Percentiles rank a stretch among this genome's conserved stretches.
Evolutionary conservation across 2,113 vertebrate species (phyloP).

Genomic region (Orcinus orca): DNA sequence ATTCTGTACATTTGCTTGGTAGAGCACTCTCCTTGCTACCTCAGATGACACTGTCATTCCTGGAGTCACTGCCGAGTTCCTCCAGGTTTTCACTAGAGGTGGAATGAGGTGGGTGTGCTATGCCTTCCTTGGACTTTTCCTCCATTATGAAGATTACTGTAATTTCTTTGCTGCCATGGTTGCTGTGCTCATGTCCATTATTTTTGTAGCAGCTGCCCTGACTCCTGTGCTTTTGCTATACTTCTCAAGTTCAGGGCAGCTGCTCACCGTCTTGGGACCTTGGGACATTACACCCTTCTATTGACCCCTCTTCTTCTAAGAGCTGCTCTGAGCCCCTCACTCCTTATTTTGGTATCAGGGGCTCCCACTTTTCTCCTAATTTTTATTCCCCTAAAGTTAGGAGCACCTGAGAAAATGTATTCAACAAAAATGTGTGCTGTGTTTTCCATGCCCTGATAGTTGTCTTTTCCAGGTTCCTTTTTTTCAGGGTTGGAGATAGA

Average conservation of each 20-base stretch:
- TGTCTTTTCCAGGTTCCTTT: background rate
- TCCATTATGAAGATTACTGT: background rate
- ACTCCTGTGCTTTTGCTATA: accelerated
- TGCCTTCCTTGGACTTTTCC: background rate
- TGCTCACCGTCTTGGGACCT: too few species aligned
- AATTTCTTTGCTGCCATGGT: background rate
- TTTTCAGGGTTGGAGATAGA: background rate
- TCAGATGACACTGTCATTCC: background rate
- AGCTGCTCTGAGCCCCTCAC: too few species aligned
- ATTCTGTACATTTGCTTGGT: background rate
- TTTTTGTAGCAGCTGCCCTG: background rate
- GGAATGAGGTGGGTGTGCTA: background rate
- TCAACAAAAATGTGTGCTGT: background rate
- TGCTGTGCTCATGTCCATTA: background rate
- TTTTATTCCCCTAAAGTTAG: background rate
- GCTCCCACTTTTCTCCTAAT: background rate
- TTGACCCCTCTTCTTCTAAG: background rate
- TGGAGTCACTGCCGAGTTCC: background rate
- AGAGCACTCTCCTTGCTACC: background rate
- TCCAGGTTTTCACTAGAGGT: background rate
- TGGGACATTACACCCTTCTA: background rate
- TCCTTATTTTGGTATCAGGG: background rate
- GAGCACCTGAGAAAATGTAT: background rate
- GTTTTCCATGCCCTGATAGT: background rate
- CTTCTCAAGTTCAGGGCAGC: background rate